These are phyloP conservation scores for Maniola hyperantus DNA, from an alignment of 2,888 invertebrate genomes.

Conservation along the genomic window DNA sequence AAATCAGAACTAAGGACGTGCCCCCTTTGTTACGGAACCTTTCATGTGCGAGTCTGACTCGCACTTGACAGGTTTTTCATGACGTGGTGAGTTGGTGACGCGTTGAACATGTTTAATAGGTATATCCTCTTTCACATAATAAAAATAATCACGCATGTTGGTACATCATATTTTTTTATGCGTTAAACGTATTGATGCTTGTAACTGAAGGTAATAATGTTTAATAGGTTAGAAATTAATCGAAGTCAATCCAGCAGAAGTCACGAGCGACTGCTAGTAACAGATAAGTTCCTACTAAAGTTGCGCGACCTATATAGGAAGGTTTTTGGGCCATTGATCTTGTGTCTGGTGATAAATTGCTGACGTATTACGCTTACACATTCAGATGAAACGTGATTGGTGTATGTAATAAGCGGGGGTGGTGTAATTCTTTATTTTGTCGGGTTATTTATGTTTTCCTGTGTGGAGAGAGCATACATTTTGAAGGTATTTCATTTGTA, in stretches of 20 bases:
- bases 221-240: slow-evolving; percentile 15
- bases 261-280: slow-evolving; percentile 12
- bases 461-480: slow-evolving; percentile 15
- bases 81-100: neutral
- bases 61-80: neutral
- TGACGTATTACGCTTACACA: slow-evolving; percentile 38
- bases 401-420: slow-evolving; percentile 26
- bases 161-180: neutral
- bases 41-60: too few species aligned
- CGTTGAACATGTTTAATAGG: neutral
- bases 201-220: neutral
- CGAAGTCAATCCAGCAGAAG: slow-evolving; percentile 9
- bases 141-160: neutral
- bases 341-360: slow-evolving; percentile 41
- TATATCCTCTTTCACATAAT: neutral
- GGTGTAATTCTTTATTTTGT: slow-evolving; percentile 32
- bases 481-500: slow-evolving; percentile 20
- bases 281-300: slow-evolving; percentile 37
- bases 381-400: slow-evolving; percentile 38
- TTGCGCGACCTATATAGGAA: slow-evolving; percentile 36
- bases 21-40: too few species aligned
- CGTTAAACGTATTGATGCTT: neutral
- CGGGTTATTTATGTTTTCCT: slow-evolving; percentile 17
- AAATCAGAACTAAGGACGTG: too few species aligned
- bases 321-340: slow-evolving; percentile 41